phyloP scores from a whole-genome alignment of 2,888 invertebrate species.

The Hyalella azteca region DNA sequence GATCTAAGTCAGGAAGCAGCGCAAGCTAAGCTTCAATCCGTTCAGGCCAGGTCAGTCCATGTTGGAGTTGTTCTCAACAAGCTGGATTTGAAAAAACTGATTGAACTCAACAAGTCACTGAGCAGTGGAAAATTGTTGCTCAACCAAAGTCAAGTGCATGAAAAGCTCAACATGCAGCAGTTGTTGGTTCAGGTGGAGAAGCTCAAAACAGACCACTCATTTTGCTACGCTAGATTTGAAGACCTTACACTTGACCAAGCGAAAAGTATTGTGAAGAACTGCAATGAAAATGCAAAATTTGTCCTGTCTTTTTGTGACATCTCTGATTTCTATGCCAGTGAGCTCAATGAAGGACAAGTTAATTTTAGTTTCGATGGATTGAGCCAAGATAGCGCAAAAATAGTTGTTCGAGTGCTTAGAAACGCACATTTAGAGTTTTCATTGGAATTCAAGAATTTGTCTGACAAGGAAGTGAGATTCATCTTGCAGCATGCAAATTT shows the following conservation, averaged over 20 bases:
- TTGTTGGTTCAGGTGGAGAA: neutral
- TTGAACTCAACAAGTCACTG: neutral
- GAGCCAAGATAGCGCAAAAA: too few relatives aligned
- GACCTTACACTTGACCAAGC: neutral
- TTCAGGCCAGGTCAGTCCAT: neutral
- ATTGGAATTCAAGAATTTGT: too few relatives aligned
- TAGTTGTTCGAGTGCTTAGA: too few relatives aligned
- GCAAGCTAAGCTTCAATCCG: neutral
- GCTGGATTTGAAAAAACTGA: neutral
- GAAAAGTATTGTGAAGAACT: too few relatives aligned
- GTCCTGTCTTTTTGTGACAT: too few relatives aligned
- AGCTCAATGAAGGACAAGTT: too few relatives aligned
- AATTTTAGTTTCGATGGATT: too few relatives aligned
- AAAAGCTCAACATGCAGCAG: neutral
- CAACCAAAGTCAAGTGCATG: neutral
- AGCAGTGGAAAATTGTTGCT: neutral
- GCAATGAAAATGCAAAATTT: too few relatives aligned
- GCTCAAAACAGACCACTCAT: neutral
- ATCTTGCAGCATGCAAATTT: too few relatives aligned
- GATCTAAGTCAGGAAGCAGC: neutral
- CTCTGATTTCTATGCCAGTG: too few relatives aligned
- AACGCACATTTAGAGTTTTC: too few relatives aligned
- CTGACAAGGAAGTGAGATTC: too few relatives aligned
- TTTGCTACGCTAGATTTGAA: neutral
- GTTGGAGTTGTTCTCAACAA: neutral